These are phyloP conservation scores for Sphenodon punctatus DNA, from an alignment of 2,797 vertebrate genomes.

Conservation along the genomic window DNA sequence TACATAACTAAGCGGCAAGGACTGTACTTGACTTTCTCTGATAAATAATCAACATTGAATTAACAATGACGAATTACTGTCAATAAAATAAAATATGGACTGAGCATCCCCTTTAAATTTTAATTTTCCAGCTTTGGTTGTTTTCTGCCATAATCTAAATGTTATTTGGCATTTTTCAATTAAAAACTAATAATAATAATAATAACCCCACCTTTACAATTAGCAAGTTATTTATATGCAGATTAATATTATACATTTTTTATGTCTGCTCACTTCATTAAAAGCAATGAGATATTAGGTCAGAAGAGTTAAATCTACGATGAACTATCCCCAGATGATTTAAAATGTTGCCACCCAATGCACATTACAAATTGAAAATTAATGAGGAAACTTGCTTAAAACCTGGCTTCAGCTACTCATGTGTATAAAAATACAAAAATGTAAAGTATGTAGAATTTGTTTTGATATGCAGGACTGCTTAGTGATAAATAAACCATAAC, in stretches of 20 bases:
- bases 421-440: slow-evolving; percentile 18
- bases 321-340: slow-evolving; percentile 30
- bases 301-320: slow-evolving; percentile 53
- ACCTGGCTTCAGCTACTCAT: slow-evolving; percentile 46
- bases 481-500: slow-evolving; percentile 51
- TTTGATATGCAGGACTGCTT: slow-evolving; percentile 38
- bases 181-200: slow-evolving; percentile 20
- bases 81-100: not conserved
- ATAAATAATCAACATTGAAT: not conserved
- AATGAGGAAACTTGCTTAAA: slow-evolving; percentile 65
- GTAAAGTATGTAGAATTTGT: slow-evolving; percentile 43
- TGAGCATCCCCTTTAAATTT: not conserved
- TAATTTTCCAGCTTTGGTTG: not conserved
- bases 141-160: not conserved
- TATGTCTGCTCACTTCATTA: slow-evolving; percentile 42
- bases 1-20: not conserved
- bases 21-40: not conserved
- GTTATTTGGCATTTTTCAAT: not conserved
- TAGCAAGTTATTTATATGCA: not conserved
- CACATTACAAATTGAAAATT: slow-evolving; percentile 68
- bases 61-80: not conserved
- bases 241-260: slow-evolving; percentile 13
- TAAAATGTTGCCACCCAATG: slow-evolving; percentile 47
- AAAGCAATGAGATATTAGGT: slow-evolving; percentile 49
- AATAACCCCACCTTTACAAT: not conserved